These are phyloP conservation scores for Upupa epops DNA, from an alignment of 2,113 vertebrate species.

Conservation along the genomic window DNA sequence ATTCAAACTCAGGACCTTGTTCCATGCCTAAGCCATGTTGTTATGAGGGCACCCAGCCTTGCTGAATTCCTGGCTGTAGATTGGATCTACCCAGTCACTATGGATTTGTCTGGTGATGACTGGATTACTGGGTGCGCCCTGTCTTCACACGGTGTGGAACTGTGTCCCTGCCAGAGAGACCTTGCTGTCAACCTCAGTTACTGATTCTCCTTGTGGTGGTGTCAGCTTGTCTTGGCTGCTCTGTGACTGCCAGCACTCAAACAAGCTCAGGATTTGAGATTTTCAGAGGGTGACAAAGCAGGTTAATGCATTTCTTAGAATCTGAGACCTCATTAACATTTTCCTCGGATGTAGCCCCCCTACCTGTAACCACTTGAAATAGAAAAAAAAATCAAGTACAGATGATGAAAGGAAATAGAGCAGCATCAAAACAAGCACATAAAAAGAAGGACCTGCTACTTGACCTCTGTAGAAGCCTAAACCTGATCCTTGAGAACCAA, in stretches of 20 bases:
- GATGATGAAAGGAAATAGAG: neutral
- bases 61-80: neutral
- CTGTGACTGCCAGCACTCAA: neutral
- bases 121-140: rapidly evolving
- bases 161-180: neutral
- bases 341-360: neutral
- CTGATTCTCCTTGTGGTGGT: too few relatives aligned
- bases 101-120: neutral
- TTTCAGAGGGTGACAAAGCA: neutral
- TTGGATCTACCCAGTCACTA: neutral
- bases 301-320: neutral
- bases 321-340: neutral
- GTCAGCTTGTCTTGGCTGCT: neutral
- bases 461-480: neutral
- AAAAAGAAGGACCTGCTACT: neutral
- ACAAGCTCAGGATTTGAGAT: neutral
- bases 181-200: neutral
- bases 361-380: neutral
- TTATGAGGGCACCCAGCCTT: neutral
- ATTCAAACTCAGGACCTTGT: neutral
- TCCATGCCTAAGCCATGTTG: neutral
- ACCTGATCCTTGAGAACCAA: neutral
- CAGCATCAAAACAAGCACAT: neutral
- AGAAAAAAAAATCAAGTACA: neutral
- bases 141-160: neutral